Conservation (phyloP, 2,888 invertebrate genomes). For the Reticulitermes lucifugus region DNA sequence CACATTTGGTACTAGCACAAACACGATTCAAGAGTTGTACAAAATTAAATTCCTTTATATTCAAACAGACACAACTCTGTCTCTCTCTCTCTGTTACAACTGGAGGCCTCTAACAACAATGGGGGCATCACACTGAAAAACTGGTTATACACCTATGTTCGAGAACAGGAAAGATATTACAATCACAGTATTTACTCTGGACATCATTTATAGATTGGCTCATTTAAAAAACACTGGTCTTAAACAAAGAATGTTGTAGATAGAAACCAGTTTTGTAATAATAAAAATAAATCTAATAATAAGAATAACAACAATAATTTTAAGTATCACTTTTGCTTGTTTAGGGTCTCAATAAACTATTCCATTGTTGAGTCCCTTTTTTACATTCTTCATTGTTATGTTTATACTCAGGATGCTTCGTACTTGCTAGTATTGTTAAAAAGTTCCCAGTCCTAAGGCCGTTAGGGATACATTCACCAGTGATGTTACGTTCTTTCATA, state of each 20-base stretch:
- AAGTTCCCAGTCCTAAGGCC: slow-evolving; percentile 33
- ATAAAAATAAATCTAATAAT: slow-evolving; percentile 19
- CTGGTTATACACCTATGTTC: too few species aligned
- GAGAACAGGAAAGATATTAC: background rate
- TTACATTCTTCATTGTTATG: slow-evolving; percentile 21
- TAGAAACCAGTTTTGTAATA: slow-evolving; percentile 8
- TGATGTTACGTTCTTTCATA: background rate
- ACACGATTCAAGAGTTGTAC: too few species aligned
- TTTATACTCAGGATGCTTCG: slow-evolving; percentile 19
- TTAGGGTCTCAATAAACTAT: slow-evolving; percentile 33
- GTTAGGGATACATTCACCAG: slow-evolving; percentile 2
- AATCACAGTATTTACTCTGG: too few species aligned
- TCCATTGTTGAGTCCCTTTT: slow-evolving; percentile 36
- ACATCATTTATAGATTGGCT: slow-evolving; percentile 25
- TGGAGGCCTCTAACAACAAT: too few species aligned
- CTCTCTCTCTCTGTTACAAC: too few species aligned
- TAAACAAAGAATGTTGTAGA: slow-evolving; percentile 36
- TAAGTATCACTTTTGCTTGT: slow-evolving; percentile 25
- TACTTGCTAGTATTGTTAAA: background rate
- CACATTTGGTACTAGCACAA: too few species aligned
- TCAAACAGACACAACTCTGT: too few species aligned
- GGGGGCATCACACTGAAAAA: too few species aligned
- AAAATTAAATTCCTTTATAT: too few species aligned
- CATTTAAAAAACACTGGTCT: background rate
- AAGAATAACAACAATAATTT: background rate